Conservation (phyloP, 2,797 vertebrate genomes). For the Astyanax mexicanus region DNA sequence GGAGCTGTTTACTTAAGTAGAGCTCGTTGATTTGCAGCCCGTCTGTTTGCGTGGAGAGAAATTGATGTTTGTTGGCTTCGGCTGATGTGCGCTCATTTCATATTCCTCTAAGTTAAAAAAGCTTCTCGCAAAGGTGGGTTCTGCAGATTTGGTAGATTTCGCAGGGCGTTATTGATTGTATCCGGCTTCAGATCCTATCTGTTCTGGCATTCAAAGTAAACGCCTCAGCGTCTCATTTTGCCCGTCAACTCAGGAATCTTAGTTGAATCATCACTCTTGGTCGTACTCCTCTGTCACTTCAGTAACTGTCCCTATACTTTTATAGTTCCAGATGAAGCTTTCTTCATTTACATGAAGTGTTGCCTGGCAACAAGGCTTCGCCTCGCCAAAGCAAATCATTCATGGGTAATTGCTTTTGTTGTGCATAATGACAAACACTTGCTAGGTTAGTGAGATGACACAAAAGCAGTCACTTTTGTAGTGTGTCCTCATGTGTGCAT, state of each 20-base stretch:
- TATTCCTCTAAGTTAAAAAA: conserved; percentile 9
- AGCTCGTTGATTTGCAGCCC: background rate
- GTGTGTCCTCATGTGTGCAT: background rate
- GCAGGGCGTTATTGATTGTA: conserved; percentile 9
- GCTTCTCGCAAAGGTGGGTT: conserved; percentile 3
- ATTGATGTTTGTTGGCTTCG: conserved; percentile 13
- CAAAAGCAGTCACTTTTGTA: conserved; percentile 17
- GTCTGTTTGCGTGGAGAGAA: background rate
- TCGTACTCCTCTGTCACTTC: conserved; percentile 37
- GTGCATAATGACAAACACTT: conserved; percentile 69
- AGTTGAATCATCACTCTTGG: background rate
- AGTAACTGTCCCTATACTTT: conserved; percentile 57
- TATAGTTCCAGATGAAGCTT: conserved; percentile 56
- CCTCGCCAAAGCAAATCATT: conserved; percentile 68
- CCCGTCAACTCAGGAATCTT: conserved; percentile 11
- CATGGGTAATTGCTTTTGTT: conserved; percentile 72
- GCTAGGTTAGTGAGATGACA: conserved; percentile 54
- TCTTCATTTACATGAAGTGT: conserved; percentile 70
- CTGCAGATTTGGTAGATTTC: conserved; percentile 4
- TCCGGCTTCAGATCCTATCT: background rate
- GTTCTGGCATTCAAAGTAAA: conserved; percentile 22
- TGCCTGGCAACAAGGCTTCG: conserved; percentile 65
- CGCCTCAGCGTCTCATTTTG: conserved; percentile 17
- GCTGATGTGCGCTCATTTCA: conserved; percentile 7
- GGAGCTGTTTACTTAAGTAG: conserved; percentile 7